phyloP scores from a whole-genome alignment of 2,888 invertebrate genomes.

The Phyto melanocephala region DNA sequence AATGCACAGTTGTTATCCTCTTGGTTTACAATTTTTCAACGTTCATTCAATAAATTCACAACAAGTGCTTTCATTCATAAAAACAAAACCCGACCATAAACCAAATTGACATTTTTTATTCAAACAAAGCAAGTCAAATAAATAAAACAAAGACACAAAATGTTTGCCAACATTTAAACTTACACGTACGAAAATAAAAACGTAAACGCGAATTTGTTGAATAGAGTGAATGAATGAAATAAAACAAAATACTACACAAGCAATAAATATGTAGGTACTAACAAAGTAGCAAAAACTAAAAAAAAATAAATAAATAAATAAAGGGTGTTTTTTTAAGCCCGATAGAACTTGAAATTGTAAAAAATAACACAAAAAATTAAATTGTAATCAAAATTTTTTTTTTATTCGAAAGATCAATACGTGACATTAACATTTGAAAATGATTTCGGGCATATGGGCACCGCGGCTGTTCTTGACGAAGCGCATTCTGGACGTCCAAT shows the following conservation, averaged over 20 bases:
- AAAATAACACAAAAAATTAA: no score
- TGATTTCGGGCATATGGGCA: no score
- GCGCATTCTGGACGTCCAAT: no score
- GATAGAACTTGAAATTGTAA: no score
- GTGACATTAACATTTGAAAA: no score
- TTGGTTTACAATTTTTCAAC: slow-evolving; percentile 2
- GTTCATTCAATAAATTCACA: slow-evolving; percentile 49
- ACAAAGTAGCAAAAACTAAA: background rate
- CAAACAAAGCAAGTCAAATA: background rate
- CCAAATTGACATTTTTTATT: slow-evolving; percentile 36
- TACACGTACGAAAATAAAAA: slow-evolving; percentile 45
- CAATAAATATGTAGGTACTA: background rate
- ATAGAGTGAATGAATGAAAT: background rate
- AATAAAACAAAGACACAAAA: background rate
- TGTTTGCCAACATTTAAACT: slow-evolving; percentile 46
- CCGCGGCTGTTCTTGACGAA: no score
- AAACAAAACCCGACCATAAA: slow-evolving; percentile 29
- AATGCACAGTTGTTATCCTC: background rate
- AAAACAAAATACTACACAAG: background rate
- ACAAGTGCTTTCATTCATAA: slow-evolving; percentile 63
- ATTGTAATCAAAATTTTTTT: no score
- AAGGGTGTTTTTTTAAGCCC: no score
- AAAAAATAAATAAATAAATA: slow-evolving; percentile 34
- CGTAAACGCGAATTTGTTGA: slow-evolving; percentile 26
- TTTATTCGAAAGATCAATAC: no score